Evolutionary conservation across 2,888 invertebrate genomes (phyloP).

Genomic region (Drosophila nigritarsus): DNA sequence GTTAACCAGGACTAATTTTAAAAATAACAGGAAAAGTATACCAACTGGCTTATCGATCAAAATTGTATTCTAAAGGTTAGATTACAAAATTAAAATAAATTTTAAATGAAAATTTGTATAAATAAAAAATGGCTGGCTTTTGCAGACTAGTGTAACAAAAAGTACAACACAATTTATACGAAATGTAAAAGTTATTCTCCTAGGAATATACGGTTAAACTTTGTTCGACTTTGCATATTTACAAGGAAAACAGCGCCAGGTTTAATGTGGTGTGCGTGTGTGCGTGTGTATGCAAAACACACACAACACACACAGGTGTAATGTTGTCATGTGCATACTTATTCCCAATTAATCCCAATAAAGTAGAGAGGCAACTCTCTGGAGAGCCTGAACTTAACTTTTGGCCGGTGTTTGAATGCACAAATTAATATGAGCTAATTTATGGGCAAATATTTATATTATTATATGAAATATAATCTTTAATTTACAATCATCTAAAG

Average conservation of each 20-base stretch:
- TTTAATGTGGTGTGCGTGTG: conserved; percentile 8
- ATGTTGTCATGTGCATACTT: conserved; percentile 52
- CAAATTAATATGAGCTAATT: conserved; percentile 10
- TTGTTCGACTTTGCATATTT: conserved; percentile 25
- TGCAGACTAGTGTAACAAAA: conserved; percentile 22
- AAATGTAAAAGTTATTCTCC: conserved; percentile 32
- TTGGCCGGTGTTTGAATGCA: conserved; percentile 12
- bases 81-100: neutral
- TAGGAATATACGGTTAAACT: conserved; percentile 18
- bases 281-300: conserved; percentile 5
- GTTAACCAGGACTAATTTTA: accelerated
- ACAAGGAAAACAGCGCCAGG: too few species aligned
- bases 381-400: conserved; percentile 35
- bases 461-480: neutral
- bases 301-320: conserved; percentile 10
- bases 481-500: neutral
- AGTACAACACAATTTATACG: conserved; percentile 23
- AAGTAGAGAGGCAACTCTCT: conserved; percentile 36
- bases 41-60: neutral
- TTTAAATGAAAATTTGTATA: neutral
- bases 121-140: neutral
- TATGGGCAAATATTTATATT: neutral
- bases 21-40: neutral
- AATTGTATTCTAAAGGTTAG: neutral
- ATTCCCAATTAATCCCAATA: conserved; percentile 75